Evolutionary conservation across 2,797 vertebrate genomes (phyloP), one percentile per base, ranked within the genome.

Genomic region (Acanthis flammea): DNA sequence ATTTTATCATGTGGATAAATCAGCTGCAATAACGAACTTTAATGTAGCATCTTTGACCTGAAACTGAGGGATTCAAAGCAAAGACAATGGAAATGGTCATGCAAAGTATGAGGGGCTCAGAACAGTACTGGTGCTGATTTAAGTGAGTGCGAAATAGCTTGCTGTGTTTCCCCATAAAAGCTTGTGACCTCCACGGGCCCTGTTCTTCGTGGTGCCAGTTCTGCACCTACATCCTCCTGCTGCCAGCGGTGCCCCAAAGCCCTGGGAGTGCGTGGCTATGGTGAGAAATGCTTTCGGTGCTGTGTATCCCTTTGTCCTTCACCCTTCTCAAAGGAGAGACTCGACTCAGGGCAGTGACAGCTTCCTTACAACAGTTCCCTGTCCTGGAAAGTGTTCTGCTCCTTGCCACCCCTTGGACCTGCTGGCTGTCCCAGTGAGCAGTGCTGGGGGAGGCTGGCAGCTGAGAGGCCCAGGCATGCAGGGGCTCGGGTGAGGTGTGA

Each of bases 221-320:
- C 51, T 3, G 2, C 44, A 47, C 44, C 61, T 35, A 1, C 14
- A 28, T 23, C 28, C 33, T 37, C 30, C 23, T 7, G 6, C 14
- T 51, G 63, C 75, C 48, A 19, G 1, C 27, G 19, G 7, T 6
- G 6, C 22, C 1, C 1, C 30, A 9, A 55, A 24, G 51, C 62
- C 5, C 6, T 0, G 60, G 42, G n/a, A 42, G 28, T 0, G 15
- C 1, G 0, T 23, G 68, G 37, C 76, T 45, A 45, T 33, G 50
- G 7, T 25, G 1, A 14, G 28, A 48, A 60, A 19, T 1, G 1
- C 12, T 17, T 2, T 3, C 30, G 51, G 33, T 2, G 0, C 14
- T 11, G 17, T 15, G 1, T 4, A 2, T 11, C 39, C 30, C 57
- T 55, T 31, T 53, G 57, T 51, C 48, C 17, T 15, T 30, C 15